These are phyloP conservation scores for Scaptomyza flava DNA, from an alignment of 2,888 invertebrate genomes.

Conservation along the genomic window DNA sequence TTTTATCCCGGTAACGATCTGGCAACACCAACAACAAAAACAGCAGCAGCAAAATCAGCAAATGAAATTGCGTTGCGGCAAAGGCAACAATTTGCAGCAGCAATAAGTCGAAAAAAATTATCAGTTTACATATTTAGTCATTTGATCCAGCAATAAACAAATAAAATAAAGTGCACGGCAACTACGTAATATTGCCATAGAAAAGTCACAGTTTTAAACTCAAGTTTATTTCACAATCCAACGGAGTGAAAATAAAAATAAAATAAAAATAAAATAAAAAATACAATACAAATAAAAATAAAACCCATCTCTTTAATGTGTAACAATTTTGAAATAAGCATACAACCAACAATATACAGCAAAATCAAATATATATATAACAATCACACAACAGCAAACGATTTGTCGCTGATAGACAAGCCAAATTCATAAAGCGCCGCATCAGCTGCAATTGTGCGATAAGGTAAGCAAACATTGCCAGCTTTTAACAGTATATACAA, in stretches of 20 bases:
- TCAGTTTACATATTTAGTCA: constrained; percentile 12
- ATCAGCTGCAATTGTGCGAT: constrained; percentile 75
- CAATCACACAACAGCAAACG: constrained; percentile 37
- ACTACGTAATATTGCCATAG: background rate
- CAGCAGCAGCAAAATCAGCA: constrained; percentile 35
- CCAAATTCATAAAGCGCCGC: constrained; percentile 54
- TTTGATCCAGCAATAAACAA: constrained; percentile 13
- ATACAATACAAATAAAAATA: background rate
- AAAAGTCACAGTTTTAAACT: constrained; percentile 1
- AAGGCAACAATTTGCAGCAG: constrained; percentile 61
- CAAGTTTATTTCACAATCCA: constrained; percentile 22
- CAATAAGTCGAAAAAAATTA: constrained; percentile 35
- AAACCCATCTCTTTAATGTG: constrained; percentile 47
- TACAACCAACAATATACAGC: constrained; percentile 14
- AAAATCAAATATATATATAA: constrained; percentile 25
- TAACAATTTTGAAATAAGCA: constrained; percentile 38
- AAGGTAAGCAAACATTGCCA: constrained; percentile 66
- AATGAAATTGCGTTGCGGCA: constrained; percentile 74
- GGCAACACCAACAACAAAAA: constrained; percentile 74
- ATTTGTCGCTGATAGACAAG: constrained; percentile 56
- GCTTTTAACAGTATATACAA: constrained; percentile 5
- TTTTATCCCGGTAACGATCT: constrained; percentile 68
- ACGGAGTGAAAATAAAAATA: constrained; percentile 11
- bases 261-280: constrained; percentile 5
- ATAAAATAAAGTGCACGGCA: constrained; percentile 1